Base-by-base conservation (phyloP, 2,888 invertebrate genomes). In the Allolobophora icterica region DNA sequence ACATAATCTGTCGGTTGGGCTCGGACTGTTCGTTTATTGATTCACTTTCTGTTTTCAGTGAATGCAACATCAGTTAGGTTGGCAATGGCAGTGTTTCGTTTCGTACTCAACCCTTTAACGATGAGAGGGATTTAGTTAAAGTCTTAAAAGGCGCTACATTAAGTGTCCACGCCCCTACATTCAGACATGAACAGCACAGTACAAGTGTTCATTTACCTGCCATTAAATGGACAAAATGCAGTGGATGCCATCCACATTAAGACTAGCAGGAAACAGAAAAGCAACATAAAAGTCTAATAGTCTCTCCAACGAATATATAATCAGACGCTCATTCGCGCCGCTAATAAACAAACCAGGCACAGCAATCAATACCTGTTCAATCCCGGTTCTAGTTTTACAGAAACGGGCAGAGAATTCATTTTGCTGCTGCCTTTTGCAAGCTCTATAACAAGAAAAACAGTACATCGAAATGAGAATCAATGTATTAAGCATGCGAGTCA, bases 361-460 rank as follows among this genome's bases (percentile, higher is more conserved):
- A n/a, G n/a, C 71, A 71, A 52, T 45, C 24, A 45, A 40, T 35
- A 84, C 58, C 89, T 89, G 84, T 58, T 90, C 42, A 38, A 38
- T 89, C 33, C 58, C n/a, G 90, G 58, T 83, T 90, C 89, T 89
- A 89, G 90, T 58, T 38, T 90, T 52, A 33, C 58, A n/a, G 40
- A 71, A 83, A 45, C 83, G 34, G 71, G 91, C 34, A 35, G 83
- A 30, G 15, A 40, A 89, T 38, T 35, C 84, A 45, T n/a, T 38
- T 58, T 84, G 45, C 24, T 42, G 42, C 83, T 91, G 33, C 42
- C 35, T 34, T 91, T 91, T 33, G 91, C 90, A 17, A 91, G 91
- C 90, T 91, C 92, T 91, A 89, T 3, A 90, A 90, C 40, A 91
- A 24, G 2, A 21, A 21, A 42, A 42, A 42, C 45, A 40, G 71